Evolutionary conservation across 2,888 invertebrate species (phyloP).

Genomic region (Spodoptera exigua): DNA sequence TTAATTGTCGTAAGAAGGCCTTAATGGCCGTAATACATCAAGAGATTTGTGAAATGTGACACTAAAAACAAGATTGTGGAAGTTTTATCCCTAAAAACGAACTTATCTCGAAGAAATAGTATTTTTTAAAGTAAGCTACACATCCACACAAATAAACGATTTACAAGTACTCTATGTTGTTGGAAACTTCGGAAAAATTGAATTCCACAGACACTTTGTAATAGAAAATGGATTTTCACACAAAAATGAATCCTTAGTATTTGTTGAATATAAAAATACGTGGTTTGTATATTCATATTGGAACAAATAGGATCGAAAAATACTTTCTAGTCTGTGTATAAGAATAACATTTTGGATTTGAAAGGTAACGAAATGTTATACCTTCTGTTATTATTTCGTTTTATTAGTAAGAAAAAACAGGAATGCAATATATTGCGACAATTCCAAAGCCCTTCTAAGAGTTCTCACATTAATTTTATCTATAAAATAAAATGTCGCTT

Average conservation of each 20-base stretch:
- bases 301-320: conserved; percentile 1
- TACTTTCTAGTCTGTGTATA: too few species aligned
- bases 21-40: conserved; percentile 81
- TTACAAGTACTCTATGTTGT: conserved; percentile 12
- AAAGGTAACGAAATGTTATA: too few species aligned
- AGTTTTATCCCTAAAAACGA: conserved; percentile 29
- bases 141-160: conserved; percentile 9
- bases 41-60: conserved; percentile 73
- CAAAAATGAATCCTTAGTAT: conserved; percentile 18
- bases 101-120: not conserved
- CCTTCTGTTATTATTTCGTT: too few species aligned
- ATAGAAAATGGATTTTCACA: conserved; percentile 30
- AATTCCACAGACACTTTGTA: conserved; percentile 24
- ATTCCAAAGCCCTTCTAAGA: too few species aligned
- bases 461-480: conserved; percentile 17
- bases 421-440: too few species aligned
- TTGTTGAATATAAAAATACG: conserved; percentile 29
- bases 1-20: conserved; percentile 84
- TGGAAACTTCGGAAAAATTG: conserved; percentile 30
- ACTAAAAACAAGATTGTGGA: conserved; percentile 45
- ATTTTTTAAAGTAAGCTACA: not conserved
- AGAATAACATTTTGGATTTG: too few species aligned
- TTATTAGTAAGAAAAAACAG: too few species aligned
- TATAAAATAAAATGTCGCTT: conserved; percentile 25
- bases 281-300: conserved; percentile 17